Conservation (phyloP, 2,797 vertebrate species). For the Semotilus atromaculatus region DNA sequence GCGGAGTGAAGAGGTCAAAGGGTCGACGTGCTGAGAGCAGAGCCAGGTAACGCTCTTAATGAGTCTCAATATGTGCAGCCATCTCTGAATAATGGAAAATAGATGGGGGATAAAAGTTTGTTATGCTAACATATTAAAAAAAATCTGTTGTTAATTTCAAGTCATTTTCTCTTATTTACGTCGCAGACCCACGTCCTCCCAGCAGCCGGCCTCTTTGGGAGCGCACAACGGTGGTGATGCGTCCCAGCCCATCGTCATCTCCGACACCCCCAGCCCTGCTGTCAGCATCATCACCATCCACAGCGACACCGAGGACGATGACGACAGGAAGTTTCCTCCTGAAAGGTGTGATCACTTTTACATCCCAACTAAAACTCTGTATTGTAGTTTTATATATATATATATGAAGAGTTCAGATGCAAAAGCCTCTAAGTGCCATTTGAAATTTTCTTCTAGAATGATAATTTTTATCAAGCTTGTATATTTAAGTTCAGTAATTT, state of each 20-base stretch:
- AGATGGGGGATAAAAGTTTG: not conserved
- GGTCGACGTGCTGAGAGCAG: conserved; percentile 77
- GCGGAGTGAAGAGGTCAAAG: conserved; percentile 87
- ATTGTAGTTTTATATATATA: not conserved
- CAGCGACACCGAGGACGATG: conserved; percentile 97
- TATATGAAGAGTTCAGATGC: no score
- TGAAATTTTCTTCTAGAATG: no score
- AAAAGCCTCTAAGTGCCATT: no score
- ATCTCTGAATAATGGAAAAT: not conserved
- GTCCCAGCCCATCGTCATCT: conserved; percentile 94
- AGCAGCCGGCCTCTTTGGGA: conserved; percentile 79
- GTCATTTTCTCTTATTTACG: not conserved
- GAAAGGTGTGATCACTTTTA: conserved; percentile 76
- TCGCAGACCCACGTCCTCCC: conserved; percentile 80
- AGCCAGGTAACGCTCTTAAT: conserved; percentile 78
- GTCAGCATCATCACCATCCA: conserved; percentile 99
- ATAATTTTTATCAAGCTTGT: no score
- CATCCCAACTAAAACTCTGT: not conserved
- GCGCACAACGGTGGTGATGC: conserved; percentile 83
- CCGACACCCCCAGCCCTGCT: conserved; percentile 94
- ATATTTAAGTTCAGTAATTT: no score
- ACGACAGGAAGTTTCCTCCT: conserved; percentile 90
- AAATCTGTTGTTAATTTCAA: not conserved
- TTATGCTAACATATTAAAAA: not conserved
- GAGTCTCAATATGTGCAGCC: not conserved